A percentile compares a stretch with the other conserved stretches of the same genome.
phyloP scores from a whole-genome alignment of 2,797 vertebrate species.

The Euthynnus affinis region DNA sequence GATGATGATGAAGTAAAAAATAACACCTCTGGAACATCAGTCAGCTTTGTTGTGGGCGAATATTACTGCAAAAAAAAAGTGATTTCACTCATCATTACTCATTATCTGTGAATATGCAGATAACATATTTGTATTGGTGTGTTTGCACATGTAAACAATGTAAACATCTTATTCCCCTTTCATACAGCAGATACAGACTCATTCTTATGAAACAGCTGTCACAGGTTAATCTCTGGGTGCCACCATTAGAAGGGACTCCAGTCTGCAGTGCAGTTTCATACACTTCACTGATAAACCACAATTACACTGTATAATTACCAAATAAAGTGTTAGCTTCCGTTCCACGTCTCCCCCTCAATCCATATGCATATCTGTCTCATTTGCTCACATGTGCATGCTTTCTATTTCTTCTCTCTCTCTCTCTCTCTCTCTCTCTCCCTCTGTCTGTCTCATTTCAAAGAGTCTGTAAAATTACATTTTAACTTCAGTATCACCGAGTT shows the following conservation, averaged over 20 bases:
- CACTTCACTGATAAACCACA: neutral
- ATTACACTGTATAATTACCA: neutral
- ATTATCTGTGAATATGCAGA: neutral
- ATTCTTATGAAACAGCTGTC: neutral
- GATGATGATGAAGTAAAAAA: no score
- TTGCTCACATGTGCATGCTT: neutral
- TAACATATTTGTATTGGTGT: neutral
- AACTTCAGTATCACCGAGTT: no score
- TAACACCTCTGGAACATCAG: no score
- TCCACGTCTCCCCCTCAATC: neutral
- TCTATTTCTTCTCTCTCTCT: neutral
- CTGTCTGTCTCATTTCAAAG: neutral
- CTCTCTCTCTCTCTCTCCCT: no score
- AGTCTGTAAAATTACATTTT: neutral
- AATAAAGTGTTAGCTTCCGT: neutral
- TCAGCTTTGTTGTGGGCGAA: no score
- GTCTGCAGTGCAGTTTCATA: neutral
- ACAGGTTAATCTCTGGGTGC: slow-evolving; percentile 3
- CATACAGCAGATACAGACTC: neutral
- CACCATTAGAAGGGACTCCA: neutral
- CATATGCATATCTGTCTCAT: neutral
- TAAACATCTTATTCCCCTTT: neutral
- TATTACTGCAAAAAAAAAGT: no score
- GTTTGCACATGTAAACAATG: neutral
- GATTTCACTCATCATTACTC: neutral